phyloP scores from a whole-genome alignment of 2,888 invertebrate species.

The Bombyx huttoni region DNA sequence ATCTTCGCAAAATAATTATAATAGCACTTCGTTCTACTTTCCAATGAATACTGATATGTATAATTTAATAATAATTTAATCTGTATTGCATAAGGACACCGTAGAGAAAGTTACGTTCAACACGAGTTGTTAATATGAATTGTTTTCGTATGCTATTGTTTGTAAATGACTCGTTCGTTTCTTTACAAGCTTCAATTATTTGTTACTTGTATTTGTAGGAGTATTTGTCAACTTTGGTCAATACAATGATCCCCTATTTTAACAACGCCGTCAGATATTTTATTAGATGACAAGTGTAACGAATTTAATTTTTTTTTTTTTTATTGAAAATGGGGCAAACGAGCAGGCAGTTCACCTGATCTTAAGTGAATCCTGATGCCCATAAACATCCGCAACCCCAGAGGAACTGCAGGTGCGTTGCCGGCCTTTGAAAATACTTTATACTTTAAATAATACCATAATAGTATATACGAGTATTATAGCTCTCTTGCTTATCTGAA shows the following conservation, averaged over 20 bases:
- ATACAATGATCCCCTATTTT: not conserved
- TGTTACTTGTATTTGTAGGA: not conserved
- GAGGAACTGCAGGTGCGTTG: too few species aligned
- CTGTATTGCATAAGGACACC: not conserved
- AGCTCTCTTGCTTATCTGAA: not conserved
- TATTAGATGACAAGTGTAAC: slow-evolving; percentile 2
- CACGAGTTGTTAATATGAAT: slow-evolving; percentile 21
- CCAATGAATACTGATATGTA: too few species aligned
- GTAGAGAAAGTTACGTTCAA: slow-evolving; percentile 35
- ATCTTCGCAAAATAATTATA: too few species aligned
- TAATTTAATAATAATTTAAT: not conserved
- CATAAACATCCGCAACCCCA: too few species aligned
- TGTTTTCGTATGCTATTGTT: slow-evolving; percentile 50
- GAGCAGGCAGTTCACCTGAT: too few species aligned
- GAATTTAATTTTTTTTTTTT: too few species aligned
- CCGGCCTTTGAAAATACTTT: too few species aligned
- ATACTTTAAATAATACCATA: too few species aligned
- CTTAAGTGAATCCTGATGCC: too few species aligned
- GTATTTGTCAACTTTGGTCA: not conserved
- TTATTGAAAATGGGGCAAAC: too few species aligned
- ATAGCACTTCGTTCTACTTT: too few species aligned
- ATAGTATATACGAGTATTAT: not conserved
- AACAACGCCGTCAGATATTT: not conserved
- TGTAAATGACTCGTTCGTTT: slow-evolving; percentile 33
- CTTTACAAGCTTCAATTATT: not conserved